Percentiles rank a stretch among this genome's conserved stretches.
phyloP scores from a whole-genome alignment of 1,140 invertebrate species.

The Zaprionus ghesquierei region DNA sequence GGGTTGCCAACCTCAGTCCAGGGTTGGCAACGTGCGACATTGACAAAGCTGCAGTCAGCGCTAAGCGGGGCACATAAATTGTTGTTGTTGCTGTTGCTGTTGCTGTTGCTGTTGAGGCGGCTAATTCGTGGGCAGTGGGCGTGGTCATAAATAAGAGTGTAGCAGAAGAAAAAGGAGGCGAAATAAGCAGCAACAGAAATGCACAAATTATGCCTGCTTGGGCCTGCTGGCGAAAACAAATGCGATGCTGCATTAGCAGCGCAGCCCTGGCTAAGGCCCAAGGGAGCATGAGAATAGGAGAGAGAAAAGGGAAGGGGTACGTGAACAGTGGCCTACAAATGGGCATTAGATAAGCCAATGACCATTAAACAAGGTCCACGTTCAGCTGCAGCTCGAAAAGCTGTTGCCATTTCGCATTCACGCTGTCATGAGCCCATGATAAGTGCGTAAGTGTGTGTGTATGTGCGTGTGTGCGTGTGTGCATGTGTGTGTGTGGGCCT shows the following conservation, averaged over 20 bases:
- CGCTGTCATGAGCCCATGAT: constrained; percentile 36
- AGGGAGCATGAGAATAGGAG: not conserved
- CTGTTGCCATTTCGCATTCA: constrained; percentile 47
- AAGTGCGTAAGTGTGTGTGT: constrained; percentile 20
- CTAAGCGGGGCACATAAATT: constrained; percentile 35
- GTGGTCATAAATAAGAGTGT: constrained; percentile 37
- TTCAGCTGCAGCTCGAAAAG: constrained; percentile 30
- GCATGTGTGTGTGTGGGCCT: not conserved
- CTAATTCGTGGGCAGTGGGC: constrained; percentile 30
- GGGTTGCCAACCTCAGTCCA: no score
- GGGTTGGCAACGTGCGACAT: constrained; percentile 23
- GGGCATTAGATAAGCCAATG: constrained; percentile 63
- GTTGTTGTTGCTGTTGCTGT: not conserved
- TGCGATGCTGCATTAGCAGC: constrained; percentile 59
- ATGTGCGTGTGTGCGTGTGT: constrained; percentile 9
- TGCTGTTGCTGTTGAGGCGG: not conserved
- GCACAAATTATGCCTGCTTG: constrained; percentile 38
- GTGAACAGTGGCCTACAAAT: constrained; percentile 21
- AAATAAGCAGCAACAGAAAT: constrained; percentile 1
- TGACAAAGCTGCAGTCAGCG: constrained; percentile 46
- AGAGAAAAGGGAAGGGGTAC: not conserved
- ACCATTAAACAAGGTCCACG: constrained; percentile 60
- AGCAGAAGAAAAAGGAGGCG: not conserved
- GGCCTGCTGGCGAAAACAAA: constrained; percentile 27
- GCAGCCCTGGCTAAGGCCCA: not conserved